A percentile compares a stretch with the other conserved stretches of the same genome.
Evolutionary conservation across 2,113 vertebrate genomes (phyloP).

Genomic region (Chlorodrepanis virens): DNA sequence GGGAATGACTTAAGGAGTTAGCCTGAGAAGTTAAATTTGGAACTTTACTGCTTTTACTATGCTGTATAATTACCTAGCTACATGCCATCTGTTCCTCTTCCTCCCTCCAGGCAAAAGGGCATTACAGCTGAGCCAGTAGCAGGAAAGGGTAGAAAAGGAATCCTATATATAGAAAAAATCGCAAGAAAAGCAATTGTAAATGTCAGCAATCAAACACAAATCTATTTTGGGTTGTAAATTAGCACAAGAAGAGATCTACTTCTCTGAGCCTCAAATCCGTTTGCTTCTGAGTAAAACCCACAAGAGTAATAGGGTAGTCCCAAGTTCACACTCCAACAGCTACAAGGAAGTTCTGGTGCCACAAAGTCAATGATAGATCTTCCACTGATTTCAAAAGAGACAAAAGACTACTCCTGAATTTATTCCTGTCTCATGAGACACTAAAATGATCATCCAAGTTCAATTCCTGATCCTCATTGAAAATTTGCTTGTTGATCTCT

Average conservation of each 20-base stretch:
- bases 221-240: background rate
- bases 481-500: background rate
- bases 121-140: background rate
- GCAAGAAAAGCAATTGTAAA: constrained; percentile 22
- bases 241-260: background rate
- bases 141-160: background rate
- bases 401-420: background rate
- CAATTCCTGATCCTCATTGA: background rate
- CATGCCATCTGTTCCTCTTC: constrained; percentile 32
- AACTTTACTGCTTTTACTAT: constrained; percentile 1
- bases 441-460: background rate
- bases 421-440: background rate
- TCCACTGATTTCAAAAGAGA: background rate
- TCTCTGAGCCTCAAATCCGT: background rate
- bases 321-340: background rate
- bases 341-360: background rate
- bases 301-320: background rate
- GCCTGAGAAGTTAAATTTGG: constrained; percentile 21
- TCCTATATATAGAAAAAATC: background rate
- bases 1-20: constrained; percentile 5
- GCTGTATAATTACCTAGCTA: constrained; percentile 21
- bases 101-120: constrained; percentile 32
- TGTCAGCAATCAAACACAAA: background rate
- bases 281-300: background rate
- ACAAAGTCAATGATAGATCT: background rate